phyloP scores from a whole-genome alignment of 2,113 vertebrate species.

The Pangasianodon gigas region DNA sequence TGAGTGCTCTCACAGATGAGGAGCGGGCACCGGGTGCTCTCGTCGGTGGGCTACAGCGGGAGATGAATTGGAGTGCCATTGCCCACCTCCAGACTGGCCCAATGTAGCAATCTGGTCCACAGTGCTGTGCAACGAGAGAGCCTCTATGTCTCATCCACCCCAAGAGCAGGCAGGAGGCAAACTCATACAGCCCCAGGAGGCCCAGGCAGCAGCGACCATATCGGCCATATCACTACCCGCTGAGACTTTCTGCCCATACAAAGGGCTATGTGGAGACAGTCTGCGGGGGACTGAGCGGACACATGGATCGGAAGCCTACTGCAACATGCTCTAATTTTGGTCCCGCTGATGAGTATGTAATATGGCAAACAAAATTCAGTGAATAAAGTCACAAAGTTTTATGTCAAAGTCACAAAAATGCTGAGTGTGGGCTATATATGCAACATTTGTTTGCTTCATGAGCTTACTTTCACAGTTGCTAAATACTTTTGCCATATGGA shows the following conservation, averaged over 20 bases:
- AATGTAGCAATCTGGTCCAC: slow-evolving; percentile 77
- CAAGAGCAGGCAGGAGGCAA: slow-evolving; percentile 45
- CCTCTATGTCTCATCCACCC: slow-evolving; percentile 56
- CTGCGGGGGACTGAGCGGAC: slow-evolving; percentile 40
- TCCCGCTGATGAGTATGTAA: slow-evolving; percentile 40
- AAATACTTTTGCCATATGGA: not conserved
- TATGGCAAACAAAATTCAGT: slow-evolving; percentile 27
- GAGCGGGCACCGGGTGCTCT: slow-evolving; percentile 77
- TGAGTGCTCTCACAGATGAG: slow-evolving; percentile 77
- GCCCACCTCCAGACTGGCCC: slow-evolving; percentile 77
- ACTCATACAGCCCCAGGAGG: slow-evolving; percentile 51
- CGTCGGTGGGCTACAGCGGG: slow-evolving; percentile 86
- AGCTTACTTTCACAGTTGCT: not conserved
- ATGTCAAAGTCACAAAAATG: slow-evolving; percentile 38
- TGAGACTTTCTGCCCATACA: slow-evolving; percentile 51
- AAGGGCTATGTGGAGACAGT: slow-evolving; percentile 34
- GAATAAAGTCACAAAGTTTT: slow-evolving; percentile 19
- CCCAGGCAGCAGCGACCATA: slow-evolving; percentile 60
- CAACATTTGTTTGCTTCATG: not conserved
- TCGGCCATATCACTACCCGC: slow-evolving; percentile 69
- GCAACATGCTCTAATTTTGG: slow-evolving; percentile 46
- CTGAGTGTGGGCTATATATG: slow-evolving; percentile 3
- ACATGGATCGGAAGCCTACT: slow-evolving; percentile 44
- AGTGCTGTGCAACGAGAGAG: slow-evolving; percentile 65
- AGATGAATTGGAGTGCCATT: slow-evolving; percentile 82